Percentiles rank a stretch among this genome's conserved stretches.
These are phyloP conservation scores for Eulemur coronatus DNA, from an alignment of 2,797 vertebrate species.

Conservation along the genomic window DNA sequence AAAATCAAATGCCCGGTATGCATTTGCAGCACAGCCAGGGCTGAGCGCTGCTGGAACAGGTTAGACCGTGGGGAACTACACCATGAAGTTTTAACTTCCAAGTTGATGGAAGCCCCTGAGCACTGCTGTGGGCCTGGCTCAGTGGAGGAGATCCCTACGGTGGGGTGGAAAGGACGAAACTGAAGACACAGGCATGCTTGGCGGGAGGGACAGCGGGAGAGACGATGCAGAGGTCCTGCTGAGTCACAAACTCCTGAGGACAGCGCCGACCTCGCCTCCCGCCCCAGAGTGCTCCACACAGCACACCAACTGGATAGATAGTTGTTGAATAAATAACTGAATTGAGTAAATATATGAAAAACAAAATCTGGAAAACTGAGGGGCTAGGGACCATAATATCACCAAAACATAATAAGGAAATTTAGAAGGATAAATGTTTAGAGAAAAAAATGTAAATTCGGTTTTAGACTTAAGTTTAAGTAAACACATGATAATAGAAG, in stretches of 20 bases:
- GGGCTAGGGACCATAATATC: neutral
- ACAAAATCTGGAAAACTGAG: neutral
- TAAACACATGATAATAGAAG: neutral
- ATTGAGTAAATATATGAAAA: neutral
- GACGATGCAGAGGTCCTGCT: accelerated
- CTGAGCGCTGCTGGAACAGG: neutral
- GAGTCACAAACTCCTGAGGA: neutral
- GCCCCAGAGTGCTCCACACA: neutral
- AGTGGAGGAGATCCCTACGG: neutral
- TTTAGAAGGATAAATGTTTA: neutral
- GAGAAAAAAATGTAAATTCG: neutral
- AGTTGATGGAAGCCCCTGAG: neutral
- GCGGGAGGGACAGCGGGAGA: neutral
- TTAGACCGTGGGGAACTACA: neutral
- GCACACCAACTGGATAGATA: neutral
- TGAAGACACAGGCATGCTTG: neutral
- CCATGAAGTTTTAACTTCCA: neutral
- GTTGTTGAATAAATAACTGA: neutral
- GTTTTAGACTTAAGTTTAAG: neutral
- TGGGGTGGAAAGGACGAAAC: neutral
- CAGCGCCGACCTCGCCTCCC: accelerated
- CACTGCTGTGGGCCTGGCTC: no score
- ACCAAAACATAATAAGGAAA: neutral
- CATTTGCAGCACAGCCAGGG: neutral
- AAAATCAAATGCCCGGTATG: no score